phyloP scores from a whole-genome alignment of 2,888 invertebrate genomes.

The Dioctria rufipes region DNA sequence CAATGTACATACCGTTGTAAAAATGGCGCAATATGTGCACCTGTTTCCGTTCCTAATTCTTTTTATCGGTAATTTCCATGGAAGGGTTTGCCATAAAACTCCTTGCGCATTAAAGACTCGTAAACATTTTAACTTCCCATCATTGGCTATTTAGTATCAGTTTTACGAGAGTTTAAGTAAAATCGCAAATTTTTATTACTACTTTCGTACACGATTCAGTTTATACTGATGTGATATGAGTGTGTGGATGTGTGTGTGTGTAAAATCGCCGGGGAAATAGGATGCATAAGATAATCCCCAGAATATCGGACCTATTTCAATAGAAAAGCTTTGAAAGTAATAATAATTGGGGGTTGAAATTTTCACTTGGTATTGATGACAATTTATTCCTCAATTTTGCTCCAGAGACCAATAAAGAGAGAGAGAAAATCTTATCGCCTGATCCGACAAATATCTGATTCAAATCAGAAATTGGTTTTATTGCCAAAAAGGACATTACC shows the following conservation, averaged over 20 bases:
- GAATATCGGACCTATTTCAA: conserved; percentile 27
- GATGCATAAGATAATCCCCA: conserved; percentile 25
- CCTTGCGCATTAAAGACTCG: conserved; percentile 23
- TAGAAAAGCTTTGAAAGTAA: conserved; percentile 39
- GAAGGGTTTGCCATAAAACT: not conserved
- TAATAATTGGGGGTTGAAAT: conserved; percentile 21
- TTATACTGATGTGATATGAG: not conserved
- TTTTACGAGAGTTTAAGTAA: conserved; percentile 40
- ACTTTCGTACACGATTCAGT: conserved; percentile 18
- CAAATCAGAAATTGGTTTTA: conserved; percentile 45
- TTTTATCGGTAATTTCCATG: not conserved
- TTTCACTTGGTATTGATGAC: conserved; percentile 20
- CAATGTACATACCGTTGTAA: not conserved
- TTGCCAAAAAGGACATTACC: conserved; percentile 41
- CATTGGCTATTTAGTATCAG: conserved; percentile 34
- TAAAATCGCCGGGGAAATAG: not conserved
- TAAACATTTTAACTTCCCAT: conserved; percentile 30
- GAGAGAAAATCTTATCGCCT: conserved; percentile 19
- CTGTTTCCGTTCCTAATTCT: not conserved
- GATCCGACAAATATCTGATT: conserved; percentile 28
- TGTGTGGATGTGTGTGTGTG: too few relatives aligned
- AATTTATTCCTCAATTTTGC: conserved; percentile 30
- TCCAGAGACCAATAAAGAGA: conserved; percentile 36
- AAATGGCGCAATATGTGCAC: not conserved
- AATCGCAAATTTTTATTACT: conserved; percentile 20